phyloP scores from a whole-genome alignment of 1,140 invertebrate genomes.

The Psix sp. region DNA sequence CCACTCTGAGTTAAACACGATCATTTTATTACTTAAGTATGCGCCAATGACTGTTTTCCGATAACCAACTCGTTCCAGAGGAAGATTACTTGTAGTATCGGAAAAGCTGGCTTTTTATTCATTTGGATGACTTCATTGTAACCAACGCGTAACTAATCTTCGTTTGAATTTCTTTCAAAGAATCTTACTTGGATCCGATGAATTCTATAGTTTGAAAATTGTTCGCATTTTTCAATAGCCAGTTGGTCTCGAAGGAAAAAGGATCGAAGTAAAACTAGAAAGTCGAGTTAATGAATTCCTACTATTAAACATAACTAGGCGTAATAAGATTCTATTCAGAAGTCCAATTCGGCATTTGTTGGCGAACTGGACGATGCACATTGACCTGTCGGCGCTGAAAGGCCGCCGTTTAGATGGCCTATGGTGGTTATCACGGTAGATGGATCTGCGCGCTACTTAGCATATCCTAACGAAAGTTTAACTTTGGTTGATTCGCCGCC shows the following conservation, averaged over 20 bases:
- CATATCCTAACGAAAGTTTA: slow-evolving; percentile 58
- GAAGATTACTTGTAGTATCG: slow-evolving; percentile 6
- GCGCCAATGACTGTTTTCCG: slow-evolving; percentile 13
- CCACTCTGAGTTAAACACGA: slow-evolving; percentile 11
- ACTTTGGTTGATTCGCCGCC: slow-evolving; percentile 49
- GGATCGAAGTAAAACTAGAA: no score
- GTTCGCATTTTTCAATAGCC: no score
- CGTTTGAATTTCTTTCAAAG: no score
- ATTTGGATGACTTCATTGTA: no score
- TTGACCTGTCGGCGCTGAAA: slow-evolving; percentile 55
- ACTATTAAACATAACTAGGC: no score
- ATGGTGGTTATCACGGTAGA: slow-evolving; percentile 64
- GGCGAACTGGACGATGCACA: slow-evolving; percentile 53
- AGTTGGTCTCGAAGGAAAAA: no score
- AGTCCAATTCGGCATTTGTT: slow-evolving; percentile 22
- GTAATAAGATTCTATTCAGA: no score
- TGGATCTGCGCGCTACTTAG: slow-evolving; percentile 63
- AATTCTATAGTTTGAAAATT: no score
- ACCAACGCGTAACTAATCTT: no score
- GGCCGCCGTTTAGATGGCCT: slow-evolving; percentile 56
- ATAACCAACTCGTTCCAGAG: slow-evolving; percentile 34
- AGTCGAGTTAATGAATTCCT: no score
- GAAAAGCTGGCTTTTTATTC: no score
- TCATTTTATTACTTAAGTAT: slow-evolving; percentile 30
- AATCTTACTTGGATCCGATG: no score